A percentile compares a stretch with the other conserved stretches of the same genome.
phyloP scores from a whole-genome alignment of 2,797 vertebrate genomes.

The Oreortyx pictus region DNA sequence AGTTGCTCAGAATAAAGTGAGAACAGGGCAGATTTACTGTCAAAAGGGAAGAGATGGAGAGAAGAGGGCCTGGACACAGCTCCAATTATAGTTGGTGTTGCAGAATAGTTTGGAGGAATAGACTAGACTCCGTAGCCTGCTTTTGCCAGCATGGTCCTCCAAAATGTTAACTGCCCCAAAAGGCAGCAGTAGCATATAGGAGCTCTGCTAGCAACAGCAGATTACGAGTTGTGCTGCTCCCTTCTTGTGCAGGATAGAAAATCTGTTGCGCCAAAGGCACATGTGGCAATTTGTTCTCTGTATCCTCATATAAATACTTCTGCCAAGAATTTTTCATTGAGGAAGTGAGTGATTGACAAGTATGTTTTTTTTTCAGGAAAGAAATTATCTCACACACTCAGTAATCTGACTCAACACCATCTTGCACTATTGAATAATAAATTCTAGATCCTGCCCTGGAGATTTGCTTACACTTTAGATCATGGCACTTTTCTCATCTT shows the following conservation, averaged over 20 bases:
- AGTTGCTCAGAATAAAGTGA: not conserved
- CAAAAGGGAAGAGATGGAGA: not conserved
- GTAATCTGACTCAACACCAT: slow-evolving; percentile 12
- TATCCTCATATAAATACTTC: not conserved
- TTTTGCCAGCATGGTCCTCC: slow-evolving; percentile 5
- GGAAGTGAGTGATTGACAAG: not conserved
- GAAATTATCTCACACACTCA: not conserved
- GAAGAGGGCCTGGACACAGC: not conserved
- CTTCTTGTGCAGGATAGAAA: not conserved
- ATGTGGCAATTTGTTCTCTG: not conserved
- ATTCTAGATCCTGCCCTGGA: slow-evolving; percentile 37
- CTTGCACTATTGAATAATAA: slow-evolving; percentile 12
- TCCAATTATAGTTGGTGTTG: not conserved
- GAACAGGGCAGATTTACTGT: not conserved
- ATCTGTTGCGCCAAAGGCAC: not conserved
- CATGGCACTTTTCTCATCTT: slow-evolving; percentile 89
- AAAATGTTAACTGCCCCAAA: not conserved
- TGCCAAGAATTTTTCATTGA: not conserved
- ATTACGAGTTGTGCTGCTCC: not conserved
- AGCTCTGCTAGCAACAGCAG: not conserved
- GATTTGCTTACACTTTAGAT: slow-evolving; percentile 81
- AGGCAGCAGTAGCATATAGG: accelerated
- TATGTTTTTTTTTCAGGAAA: not conserved
- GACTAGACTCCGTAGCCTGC: not conserved
- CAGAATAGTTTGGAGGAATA: not conserved